phyloP scores from a whole-genome alignment of 2,113 vertebrate genomes.

The Limanda limanda region DNA sequence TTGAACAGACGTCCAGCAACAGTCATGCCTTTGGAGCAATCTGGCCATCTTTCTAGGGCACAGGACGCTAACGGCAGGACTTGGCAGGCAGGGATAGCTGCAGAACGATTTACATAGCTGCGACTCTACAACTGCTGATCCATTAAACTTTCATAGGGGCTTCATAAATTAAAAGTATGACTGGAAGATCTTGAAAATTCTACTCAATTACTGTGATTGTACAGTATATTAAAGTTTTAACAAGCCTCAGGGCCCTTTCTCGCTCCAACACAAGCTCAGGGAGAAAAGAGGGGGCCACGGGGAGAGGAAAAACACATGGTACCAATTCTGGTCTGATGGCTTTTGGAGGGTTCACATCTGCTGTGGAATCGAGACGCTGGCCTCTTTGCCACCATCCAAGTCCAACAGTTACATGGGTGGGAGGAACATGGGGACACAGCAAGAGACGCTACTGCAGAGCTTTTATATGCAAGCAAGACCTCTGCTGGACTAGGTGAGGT shows the following conservation, averaged over 20 bases:
- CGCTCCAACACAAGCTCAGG: slow-evolving; percentile 51
- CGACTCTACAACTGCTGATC: slow-evolving; percentile 73
- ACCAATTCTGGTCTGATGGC: slow-evolving; percentile 65
- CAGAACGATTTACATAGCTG: slow-evolving; percentile 76
- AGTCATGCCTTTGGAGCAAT: slow-evolving; percentile 73
- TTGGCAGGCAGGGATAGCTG: slow-evolving; percentile 73
- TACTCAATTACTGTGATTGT: slow-evolving; percentile 83
- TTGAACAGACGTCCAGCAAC: slow-evolving; percentile 69
- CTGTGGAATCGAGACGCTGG: slow-evolving; percentile 47
- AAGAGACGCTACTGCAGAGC: slow-evolving; percentile 33
- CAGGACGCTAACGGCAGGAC: slow-evolving; percentile 71
- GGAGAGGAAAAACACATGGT: slow-evolving; percentile 68
- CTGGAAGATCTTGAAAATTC: slow-evolving; percentile 77
- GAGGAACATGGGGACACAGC: slow-evolving; percentile 19
- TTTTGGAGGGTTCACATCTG: slow-evolving; percentile 70
- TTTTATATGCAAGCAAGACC: slow-evolving; percentile 39
- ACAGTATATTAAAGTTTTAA: slow-evolving; percentile 82
- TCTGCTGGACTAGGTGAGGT: slow-evolving; percentile 41
- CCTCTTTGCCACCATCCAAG: slow-evolving; percentile 55
- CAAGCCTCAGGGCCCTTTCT: slow-evolving; percentile 68
- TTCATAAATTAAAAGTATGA: slow-evolving; percentile 82
- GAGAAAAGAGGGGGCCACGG: slow-evolving; percentile 19
- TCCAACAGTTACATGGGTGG: slow-evolving; percentile 41
- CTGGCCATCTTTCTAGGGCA: slow-evolving; percentile 81
- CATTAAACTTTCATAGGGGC: slow-evolving; percentile 82